These are phyloP conservation scores for Psylliodes chrysocephalus DNA, from an alignment of 2,888 invertebrate genomes.

Conservation along the genomic window DNA sequence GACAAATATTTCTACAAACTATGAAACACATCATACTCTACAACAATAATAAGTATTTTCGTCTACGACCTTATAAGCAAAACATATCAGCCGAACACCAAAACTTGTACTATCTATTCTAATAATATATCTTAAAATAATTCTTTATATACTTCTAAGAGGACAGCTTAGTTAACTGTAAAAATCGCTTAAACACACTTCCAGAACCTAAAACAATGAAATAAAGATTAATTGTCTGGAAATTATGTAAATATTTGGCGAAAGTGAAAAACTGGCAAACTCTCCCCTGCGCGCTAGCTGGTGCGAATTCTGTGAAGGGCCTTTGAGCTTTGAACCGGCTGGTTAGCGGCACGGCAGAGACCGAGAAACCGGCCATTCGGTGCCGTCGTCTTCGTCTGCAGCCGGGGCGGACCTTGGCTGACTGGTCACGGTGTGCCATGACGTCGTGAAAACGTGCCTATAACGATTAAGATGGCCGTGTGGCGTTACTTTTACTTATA, in stretches of 20 bases:
- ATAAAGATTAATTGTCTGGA: no score
- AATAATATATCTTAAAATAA: no score
- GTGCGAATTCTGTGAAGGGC: neutral
- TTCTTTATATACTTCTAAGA: no score
- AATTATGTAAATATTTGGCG: neutral
- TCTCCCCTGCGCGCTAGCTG: neutral
- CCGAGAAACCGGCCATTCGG: neutral
- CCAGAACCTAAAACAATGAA: no score
- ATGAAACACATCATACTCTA: no score
- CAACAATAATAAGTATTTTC: no score
- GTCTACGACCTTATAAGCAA: no score
- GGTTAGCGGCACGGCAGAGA: neutral
- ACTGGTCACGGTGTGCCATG: neutral
- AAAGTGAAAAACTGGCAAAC: neutral
- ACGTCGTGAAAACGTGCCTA: slow-evolving; percentile 4
- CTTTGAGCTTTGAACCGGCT: slow-evolving; percentile 6
- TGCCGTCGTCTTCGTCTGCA: neutral
- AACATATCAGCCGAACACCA: no score
- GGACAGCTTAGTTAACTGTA: no score
- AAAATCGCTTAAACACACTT: no score
- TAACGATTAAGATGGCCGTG: neutral
- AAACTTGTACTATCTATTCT: no score
- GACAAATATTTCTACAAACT: no score
- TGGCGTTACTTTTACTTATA: neutral
- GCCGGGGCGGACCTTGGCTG: slow-evolving; percentile 2